Evolutionary conservation across 2,797 vertebrate species (phyloP), one percentile per base, ranked within the genome.

Genomic region (Benthosema pterotum): DNA sequence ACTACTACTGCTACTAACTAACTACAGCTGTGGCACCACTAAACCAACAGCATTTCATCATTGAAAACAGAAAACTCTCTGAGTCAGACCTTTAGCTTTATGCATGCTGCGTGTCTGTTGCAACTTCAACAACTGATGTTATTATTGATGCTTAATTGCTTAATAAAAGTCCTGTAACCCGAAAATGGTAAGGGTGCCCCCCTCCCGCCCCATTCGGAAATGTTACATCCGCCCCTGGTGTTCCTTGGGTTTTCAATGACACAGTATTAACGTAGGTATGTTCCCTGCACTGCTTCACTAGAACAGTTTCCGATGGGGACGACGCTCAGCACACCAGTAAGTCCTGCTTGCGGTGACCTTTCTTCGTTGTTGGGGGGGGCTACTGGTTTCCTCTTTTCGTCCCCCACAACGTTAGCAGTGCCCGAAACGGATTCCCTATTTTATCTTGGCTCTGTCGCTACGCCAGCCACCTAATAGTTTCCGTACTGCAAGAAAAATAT

Each of bases 251-350:
- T 76, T 67, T 57, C 55, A 61, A 68, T 72, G 45, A 45, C 70
- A 28, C 48, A 62, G 60, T 72, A 67, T 81, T 92, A 76, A 93
- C 89, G 64, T 59, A 65, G 74, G 68, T 89, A 63, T 86, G 68
- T 83, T 89, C 93, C 83, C 91, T 91, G 75, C 91, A 89, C 90
- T 87, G 75, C 95, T 93, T 92, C 91, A 94, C 93, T 94, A 96
- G 95, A 94, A 91, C 91, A 89, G 95, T 91, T 91, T 94, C 91
- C 90, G 91, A 92, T 91, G 87, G 93, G 91, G 89, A 93, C 91
- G 75, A 66, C 89, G 92, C 89, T 88, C 87, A 88, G 43, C 86
- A 83, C 85, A 77, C 91, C 95, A 94, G 96, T 99, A 98, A 99
- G 96, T 99, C 85, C 75, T 91, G 89, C 90, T 92, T 96, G 94